Base-by-base conservation (phyloP, 1,140 invertebrate species). In the Hycleus phaleratus region DNA sequence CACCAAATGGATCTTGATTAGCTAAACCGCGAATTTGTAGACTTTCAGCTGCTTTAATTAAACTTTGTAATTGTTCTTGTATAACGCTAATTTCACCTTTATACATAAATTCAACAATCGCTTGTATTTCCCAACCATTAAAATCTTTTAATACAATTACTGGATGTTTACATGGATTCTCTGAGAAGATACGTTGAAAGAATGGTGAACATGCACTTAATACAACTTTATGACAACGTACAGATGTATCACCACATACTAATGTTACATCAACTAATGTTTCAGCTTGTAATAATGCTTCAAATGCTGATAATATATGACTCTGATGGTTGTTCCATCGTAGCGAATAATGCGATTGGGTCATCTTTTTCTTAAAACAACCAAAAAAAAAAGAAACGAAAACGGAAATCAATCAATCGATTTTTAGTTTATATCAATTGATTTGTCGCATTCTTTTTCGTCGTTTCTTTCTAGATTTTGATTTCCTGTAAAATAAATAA, bases 21-120 rank as follows among this genome's bases (percentile, higher is more conserved):
- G 86, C 85, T 38, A 91, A 72, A 2, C 88, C 88, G 12, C 88
- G 80, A 12, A 92, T 84, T 70, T 93, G 88, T 49, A 95, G 77
- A 49, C 85, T 89, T 67, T 93, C 90, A 0, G 91, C 91, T 0
- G 90, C 90, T 66, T 88, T 85, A 66, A 95, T 89, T 46, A 95
- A 77, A 7, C 84, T 84, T 24, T 85, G 80, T 0, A 94, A 76
- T 39, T 91, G 87, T 60, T 93, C 89, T 65, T 91, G 88, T 0
- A 84, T 84, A 2, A 94, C 88, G 50, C 86, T 88, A 49, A 94
- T 90, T 75, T 93, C 90, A 26, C 92, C 92, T 50, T 87, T 84
- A 76, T 94, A 94, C 90, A 94, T 95, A 64, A 95, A 95, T 74
- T 93, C 89, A 45, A 94, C 85, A 26, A 94, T 85, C 4, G 90